Percentiles rank a stretch among this genome's conserved stretches.
Conservation (phyloP, 2,113 vertebrate species). For the Eublepharis macularius region DNA sequence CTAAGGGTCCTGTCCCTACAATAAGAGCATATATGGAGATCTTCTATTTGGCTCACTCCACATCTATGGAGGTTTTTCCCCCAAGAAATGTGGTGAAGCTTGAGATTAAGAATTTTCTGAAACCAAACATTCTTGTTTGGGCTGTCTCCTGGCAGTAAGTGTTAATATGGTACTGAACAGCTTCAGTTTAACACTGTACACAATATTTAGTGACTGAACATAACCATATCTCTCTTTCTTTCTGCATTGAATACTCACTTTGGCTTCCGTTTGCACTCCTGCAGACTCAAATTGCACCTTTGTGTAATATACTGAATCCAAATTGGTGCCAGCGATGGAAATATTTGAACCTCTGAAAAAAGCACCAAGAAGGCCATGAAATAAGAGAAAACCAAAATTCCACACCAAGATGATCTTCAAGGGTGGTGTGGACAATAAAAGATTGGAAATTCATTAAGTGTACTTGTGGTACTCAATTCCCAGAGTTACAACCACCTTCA, state of each 20-base stretch:
- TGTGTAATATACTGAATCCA: constrained; percentile 83
- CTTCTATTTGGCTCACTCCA: background rate
- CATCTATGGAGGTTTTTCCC: background rate
- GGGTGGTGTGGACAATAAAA: background rate
- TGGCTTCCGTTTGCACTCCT: rapidly evolving
- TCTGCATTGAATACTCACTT: constrained; percentile 1
- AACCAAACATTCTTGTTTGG: background rate
- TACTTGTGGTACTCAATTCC: background rate
- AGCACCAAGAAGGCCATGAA: background rate
- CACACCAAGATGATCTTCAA: background rate
- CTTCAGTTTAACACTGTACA: background rate
- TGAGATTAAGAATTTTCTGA: background rate
- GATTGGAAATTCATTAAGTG: background rate
- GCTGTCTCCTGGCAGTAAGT: background rate
- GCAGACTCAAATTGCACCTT: constrained; percentile 50
- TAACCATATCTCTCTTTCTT: background rate
- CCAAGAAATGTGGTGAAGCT: background rate
- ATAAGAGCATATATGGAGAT: background rate
- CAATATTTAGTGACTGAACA: background rate
- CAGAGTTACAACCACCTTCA: background rate
- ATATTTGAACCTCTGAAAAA: constrained; percentile 82
- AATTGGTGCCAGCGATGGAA: constrained; percentile 83
- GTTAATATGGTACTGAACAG: background rate
- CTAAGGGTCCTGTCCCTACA: background rate
- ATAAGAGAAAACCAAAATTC: background rate